Conservation (phyloP, 1,140 invertebrate genomes). For the Atopsyche davidsoni region DNA sequence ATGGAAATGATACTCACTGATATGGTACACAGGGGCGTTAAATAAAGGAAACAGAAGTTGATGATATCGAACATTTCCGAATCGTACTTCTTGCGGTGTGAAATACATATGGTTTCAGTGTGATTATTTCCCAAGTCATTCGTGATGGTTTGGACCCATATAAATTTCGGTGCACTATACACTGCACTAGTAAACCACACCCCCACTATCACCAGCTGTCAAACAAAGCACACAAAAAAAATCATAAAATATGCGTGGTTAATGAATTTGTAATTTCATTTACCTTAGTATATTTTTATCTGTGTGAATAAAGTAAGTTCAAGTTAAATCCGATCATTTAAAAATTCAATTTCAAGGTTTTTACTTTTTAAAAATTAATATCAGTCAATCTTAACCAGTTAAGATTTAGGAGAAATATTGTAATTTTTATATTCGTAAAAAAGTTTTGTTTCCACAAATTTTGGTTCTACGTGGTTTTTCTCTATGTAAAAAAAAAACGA, state of each 20-base stretch:
- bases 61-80: constrained; percentile 68
- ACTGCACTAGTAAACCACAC: constrained; percentile 71
- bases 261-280: no score
- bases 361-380: neutral
- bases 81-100: constrained; percentile 66
- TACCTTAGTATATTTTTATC: no score
- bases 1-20: constrained; percentile 46
- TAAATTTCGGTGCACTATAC: constrained; percentile 70
- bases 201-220: constrained; percentile 62
- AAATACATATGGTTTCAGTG: constrained; percentile 66
- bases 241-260: constrained; percentile 2
- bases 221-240: constrained; percentile 23
- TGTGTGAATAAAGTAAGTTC: no score
- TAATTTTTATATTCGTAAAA: no score
- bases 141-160: constrained; percentile 63
- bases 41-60: constrained; percentile 69
- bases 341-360: neutral
- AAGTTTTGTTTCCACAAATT: no score
- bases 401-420: no score
- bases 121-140: constrained; percentile 51
- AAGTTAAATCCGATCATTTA: no score
- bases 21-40: constrained; percentile 67
- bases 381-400: neutral
- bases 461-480: no score
- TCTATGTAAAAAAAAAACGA: no score